phyloP scores from a whole-genome alignment of 1,140 invertebrate genomes.

The Thalassaphorura encarpata region DNA sequence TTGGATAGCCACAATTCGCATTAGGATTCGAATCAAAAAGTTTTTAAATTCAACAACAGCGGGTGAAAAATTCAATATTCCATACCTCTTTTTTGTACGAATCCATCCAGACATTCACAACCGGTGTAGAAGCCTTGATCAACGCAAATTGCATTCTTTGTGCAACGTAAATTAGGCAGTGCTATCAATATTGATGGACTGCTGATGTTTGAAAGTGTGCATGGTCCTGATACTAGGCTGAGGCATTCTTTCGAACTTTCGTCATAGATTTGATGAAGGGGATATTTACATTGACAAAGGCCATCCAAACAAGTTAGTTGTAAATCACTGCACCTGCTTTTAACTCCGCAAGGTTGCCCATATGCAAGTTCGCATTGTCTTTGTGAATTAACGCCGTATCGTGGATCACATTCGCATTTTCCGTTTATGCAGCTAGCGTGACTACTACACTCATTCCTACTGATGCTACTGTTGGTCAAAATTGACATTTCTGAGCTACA shows the following conservation, averaged over 20 bases:
- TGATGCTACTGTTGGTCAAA: neutral
- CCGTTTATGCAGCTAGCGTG: constrained; percentile 15
- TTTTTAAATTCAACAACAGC: too few species aligned
- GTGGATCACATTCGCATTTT: constrained; percentile 3
- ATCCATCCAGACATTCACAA: constrained; percentile 14
- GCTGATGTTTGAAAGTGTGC: neutral
- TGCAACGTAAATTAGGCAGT: constrained; percentile 2
- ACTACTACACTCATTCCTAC: constrained; percentile 11
- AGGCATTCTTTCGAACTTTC: constrained; percentile 9
- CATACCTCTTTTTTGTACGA: constrained; percentile 9
- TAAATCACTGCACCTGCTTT: constrained; percentile 11
- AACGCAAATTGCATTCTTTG: constrained; percentile 13
- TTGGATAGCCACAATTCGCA: too few species aligned
- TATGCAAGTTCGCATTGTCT: neutral
- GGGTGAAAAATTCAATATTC: too few species aligned
- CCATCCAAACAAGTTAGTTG: constrained; percentile 12
- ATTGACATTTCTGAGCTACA: neutral
- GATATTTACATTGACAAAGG: constrained; percentile 8
- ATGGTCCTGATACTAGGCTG: constrained; percentile 14
- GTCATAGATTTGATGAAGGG: constrained; percentile 18
- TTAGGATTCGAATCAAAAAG: too few species aligned
- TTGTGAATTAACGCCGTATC: neutral
- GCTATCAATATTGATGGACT: neutral
- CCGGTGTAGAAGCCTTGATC: constrained; percentile 13
- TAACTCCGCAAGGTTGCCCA: constrained; percentile 1